Percentiles rank a stretch among this genome's conserved stretches.
Evolutionary conservation across 2,888 invertebrate species (phyloP).

Genomic region (Choreutis nemorana): DNA sequence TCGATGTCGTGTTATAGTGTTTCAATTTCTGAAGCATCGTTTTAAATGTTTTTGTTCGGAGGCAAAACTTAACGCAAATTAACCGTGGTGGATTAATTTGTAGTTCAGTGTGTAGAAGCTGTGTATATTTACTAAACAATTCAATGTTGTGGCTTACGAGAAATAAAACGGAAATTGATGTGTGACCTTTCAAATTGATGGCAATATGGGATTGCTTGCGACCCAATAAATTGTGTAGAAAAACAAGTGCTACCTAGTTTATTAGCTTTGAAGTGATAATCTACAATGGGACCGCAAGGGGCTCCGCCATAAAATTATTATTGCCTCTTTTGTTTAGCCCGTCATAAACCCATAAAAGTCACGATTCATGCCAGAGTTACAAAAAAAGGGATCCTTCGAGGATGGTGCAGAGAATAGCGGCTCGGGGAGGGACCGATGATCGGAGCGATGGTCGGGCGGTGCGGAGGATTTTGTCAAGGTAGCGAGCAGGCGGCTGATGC

Average conservation of each 20-base stretch:
- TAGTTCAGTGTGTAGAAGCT: too few species aligned
- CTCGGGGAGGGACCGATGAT: constrained; percentile 24
- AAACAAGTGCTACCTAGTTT: background rate
- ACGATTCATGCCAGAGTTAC: constrained; percentile 37
- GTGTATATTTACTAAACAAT: too few species aligned
- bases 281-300: constrained; percentile 57
- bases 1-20: too few species aligned
- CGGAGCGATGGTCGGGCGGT: constrained; percentile 47
- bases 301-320: constrained; percentile 58
- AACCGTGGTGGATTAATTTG: too few species aligned
- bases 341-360: constrained; percentile 44
- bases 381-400: constrained; percentile 36
- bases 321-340: constrained; percentile 29
- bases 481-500: constrained; percentile 49
- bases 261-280: constrained; percentile 17
- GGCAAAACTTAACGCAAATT: too few species aligned
- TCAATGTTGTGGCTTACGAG: too few species aligned
- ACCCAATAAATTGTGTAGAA: background rate
- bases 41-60: too few species aligned
- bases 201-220: background rate
- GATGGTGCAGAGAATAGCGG: constrained; percentile 41
- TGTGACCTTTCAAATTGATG: background rate
- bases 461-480: constrained; percentile 42
- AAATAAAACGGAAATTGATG: too few species aligned
- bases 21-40: too few species aligned